Base-by-base conservation (phyloP, 2,888 invertebrate species). In the Diaprepes abbreviatus region DNA sequence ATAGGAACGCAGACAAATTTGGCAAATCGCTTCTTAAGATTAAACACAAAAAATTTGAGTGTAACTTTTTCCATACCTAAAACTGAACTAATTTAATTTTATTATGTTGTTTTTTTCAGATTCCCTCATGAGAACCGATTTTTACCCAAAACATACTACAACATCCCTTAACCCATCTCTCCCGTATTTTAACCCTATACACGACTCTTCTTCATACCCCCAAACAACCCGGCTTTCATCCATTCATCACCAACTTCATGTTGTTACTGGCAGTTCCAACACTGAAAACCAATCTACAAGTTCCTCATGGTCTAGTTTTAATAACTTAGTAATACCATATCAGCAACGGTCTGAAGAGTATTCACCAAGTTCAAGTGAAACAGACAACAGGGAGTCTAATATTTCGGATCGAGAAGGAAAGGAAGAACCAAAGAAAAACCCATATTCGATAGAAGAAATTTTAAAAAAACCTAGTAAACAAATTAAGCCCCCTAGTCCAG, bases 401-500 rank as follows among this genome's bases (percentile, higher is more conserved):
- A 19, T 71, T 71, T 75, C 75, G 4, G 73, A 76, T 45, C 71
- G 72, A 21, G 76, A 79, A 52, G 74, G 76, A 33, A 76, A 74
- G 68, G 77, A 77, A 6, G 76, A 76, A 79, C 83, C 68, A 74
- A 88, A 88, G 73, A 89, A 91, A 72, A 94, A 93, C 80, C 94
- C 94, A 0, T 95, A 95, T 80, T 94, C 94, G 1, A 95, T 95
- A 79, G 95, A 94, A 76, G 95, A 95, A 79, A 82, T 95, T 6
- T 80, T 95, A 24, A 95, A 94, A 80, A 93, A 93, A 76, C 93
- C 93, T 0, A 91, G 90, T 73, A 91, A 90, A 79, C 88, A 88
- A 76, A 83, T 84, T 7, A 83, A 82, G 75, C 77, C 79, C 3
- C 28, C 74, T 58, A 74, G 71, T 71, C 75, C 73, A 16, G 17